phyloP scores from a whole-genome alignment of 2,797 vertebrate species.

The Lagocephalus sceleratus region DNA sequence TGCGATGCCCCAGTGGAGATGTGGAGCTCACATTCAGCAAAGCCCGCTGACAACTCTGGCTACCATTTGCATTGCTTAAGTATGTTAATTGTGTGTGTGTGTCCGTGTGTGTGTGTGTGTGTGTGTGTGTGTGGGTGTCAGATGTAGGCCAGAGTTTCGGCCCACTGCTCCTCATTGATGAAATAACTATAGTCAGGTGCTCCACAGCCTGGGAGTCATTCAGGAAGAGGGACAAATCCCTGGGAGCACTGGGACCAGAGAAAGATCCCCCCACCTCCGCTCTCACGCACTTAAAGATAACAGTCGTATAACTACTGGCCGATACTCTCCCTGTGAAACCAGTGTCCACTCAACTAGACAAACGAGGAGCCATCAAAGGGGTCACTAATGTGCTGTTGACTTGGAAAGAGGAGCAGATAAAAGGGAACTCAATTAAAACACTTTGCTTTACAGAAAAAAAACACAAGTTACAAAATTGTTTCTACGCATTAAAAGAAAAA shows the following conservation, averaged over 20 bases:
- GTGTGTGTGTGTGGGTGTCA: not conserved
- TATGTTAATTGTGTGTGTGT: too few species aligned
- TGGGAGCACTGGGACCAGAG: conserved; percentile 18
- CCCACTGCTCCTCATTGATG: conserved; percentile 40
- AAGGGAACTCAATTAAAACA: not conserved
- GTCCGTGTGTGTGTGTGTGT: too few species aligned
- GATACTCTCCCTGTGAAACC: conserved; percentile 23
- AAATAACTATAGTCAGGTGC: conserved; percentile 45
- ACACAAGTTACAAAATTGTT: not conserved
- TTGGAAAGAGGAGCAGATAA: conserved; percentile 2
- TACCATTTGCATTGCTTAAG: not conserved
- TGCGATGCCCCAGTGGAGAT: conserved; percentile 26
- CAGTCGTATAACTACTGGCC: conserved; percentile 18
- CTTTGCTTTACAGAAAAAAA: not conserved
- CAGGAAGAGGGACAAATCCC: conserved; percentile 48
- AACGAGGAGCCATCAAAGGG: not conserved
- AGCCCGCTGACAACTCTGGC: conserved; percentile 4
- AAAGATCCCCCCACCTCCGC: conserved; percentile 14
- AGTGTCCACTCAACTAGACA: conserved; percentile 9
- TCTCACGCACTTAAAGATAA: conserved; percentile 29
- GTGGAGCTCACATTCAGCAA: conserved; percentile 12
- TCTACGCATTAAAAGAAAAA: too few species aligned
- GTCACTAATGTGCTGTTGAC: conserved; percentile 1
- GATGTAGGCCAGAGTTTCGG: conserved; percentile 26
- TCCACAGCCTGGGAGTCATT: conserved; percentile 41